phyloP scores from a whole-genome alignment of 2,113 vertebrate genomes.

The Odontesthes bonariensis region DNA sequence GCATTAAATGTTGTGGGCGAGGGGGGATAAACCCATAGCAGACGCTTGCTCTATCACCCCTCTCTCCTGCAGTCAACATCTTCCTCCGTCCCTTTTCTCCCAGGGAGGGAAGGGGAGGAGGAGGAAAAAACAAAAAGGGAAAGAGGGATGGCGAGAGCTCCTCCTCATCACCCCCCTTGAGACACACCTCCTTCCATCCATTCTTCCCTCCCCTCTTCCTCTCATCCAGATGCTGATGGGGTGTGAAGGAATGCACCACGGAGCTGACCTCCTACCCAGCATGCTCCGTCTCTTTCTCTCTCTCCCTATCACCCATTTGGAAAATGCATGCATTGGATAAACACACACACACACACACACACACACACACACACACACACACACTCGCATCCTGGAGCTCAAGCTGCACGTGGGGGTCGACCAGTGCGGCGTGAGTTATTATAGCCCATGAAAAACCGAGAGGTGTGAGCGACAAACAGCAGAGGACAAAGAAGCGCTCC shows the following conservation, averaged over 20 bases:
- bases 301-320: conserved; percentile 3
- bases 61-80: background rate
- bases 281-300: conserved; percentile 17
- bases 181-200: conserved; percentile 70
- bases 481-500: conserved; percentile 70
- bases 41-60: conserved; percentile 35
- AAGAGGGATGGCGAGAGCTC: conserved; percentile 27
- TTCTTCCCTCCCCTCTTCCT: conserved; percentile 32
- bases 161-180: conserved; percentile 74
- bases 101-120: background rate
- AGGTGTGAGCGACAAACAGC: conserved; percentile 64
- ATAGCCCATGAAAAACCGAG: conserved; percentile 50
- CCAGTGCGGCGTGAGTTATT: conserved; percentile 60
- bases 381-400: background rate
- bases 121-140: background rate
- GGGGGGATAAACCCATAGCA: conserved; percentile 69
- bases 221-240: conserved; percentile 85
- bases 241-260: conserved; percentile 87
- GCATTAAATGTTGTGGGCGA: conserved; percentile 73
- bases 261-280: conserved; percentile 74
- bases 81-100: conserved; percentile 3
- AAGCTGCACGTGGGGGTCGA: conserved; percentile 48
- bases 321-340: background rate
- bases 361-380: background rate
- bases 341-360: background rate